Evolutionary conservation across 2,797 vertebrate species (phyloP).

Genomic region (Chelidonichthys spinosus): DNA sequence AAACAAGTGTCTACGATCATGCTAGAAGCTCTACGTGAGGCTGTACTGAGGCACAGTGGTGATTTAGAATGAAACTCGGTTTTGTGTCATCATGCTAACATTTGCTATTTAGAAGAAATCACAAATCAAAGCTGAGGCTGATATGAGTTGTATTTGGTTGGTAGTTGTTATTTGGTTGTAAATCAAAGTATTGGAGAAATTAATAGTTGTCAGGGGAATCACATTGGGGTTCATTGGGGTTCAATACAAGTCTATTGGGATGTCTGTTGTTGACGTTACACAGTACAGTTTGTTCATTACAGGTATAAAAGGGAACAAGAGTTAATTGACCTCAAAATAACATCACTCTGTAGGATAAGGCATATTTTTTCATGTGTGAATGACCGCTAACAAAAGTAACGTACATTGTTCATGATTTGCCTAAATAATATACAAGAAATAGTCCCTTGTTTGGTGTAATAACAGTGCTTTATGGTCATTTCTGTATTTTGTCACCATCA

Average conservation of each 20-base stretch:
- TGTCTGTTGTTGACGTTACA: slow-evolving; percentile 1
- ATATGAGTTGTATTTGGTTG: neutral
- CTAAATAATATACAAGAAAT: neutral
- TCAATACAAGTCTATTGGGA: neutral
- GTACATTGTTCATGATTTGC: neutral
- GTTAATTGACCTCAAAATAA: neutral
- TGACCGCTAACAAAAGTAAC: neutral
- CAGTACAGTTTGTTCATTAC: neutral
- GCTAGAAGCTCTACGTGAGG: neutral
- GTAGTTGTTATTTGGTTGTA: neutral
- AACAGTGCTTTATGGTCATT: neutral
- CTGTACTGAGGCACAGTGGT: neutral
- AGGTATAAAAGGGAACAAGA: neutral
- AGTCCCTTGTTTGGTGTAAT: neutral
- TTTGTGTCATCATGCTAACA: neutral
- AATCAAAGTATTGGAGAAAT: neutral
- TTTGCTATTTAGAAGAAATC: neutral
- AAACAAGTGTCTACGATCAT: slow-evolving; percentile 10
- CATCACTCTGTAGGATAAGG: neutral
- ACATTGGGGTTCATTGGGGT: neutral
- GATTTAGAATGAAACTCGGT: slow-evolving; percentile 3
- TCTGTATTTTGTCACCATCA: neutral
- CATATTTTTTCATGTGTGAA: neutral
- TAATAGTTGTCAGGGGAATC: neutral
- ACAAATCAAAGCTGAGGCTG: neutral